Evolutionary conservation across 2,888 invertebrate genomes (phyloP).

Genomic region (Clepsis dumicolana): DNA sequence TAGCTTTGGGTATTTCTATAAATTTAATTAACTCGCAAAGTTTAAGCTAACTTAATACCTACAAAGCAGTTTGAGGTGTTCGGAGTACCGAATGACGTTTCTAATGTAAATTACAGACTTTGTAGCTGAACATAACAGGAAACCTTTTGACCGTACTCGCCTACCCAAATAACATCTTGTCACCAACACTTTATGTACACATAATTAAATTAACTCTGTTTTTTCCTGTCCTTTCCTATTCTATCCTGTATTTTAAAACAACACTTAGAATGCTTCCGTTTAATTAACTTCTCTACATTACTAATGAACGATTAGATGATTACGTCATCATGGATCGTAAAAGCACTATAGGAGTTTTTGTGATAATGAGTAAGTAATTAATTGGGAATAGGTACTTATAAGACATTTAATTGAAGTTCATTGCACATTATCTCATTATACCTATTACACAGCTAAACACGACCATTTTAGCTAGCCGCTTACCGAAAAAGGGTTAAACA

Average conservation of each 20-base stretch:
- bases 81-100: slow-evolving; percentile 14
- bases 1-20: too few species aligned
- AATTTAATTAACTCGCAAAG: background rate
- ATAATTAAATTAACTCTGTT: background rate
- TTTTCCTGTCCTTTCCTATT: background rate
- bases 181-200: background rate
- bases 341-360: background rate
- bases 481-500: background rate
- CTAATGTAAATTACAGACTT: slow-evolving; percentile 23
- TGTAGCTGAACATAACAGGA: slow-evolving; percentile 5
- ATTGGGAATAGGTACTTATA: too few species aligned
- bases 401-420: too few species aligned
- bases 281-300: slow-evolving; percentile 1
- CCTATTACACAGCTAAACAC: too few species aligned
- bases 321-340: slow-evolving; percentile 7
- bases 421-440: too few species aligned
- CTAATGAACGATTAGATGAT: background rate
- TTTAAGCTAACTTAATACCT: background rate
- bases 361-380: background rate
- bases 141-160: slow-evolving; percentile 20
- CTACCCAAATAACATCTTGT: slow-evolving; percentile 13
- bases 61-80: background rate
- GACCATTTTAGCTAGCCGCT: too few species aligned
- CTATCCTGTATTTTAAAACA: background rate
- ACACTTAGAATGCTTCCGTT: background rate